A percentile compares a stretch with the other conserved stretches of the same genome.
phyloP scores from a whole-genome alignment of 2,888 invertebrate species.

The Dastarcus helophoroides region DNA sequence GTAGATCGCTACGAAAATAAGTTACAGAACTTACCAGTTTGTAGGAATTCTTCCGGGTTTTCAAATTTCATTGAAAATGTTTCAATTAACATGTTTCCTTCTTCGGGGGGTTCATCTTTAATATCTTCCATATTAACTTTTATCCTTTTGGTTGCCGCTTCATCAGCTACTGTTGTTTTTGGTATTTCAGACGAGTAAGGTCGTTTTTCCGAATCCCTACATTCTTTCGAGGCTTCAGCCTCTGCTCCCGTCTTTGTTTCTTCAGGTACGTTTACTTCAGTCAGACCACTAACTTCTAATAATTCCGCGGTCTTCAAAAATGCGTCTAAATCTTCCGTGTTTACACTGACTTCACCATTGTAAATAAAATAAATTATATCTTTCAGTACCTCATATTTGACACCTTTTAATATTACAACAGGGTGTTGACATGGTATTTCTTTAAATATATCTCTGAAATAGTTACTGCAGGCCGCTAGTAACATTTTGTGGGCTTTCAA shows the following conservation, averaged over 20 bases:
- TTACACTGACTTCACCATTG: slow-evolving; percentile 57
- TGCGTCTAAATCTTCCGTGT: slow-evolving; percentile 49
- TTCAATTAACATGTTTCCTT: too few relatives aligned
- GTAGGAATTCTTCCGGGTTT: too few relatives aligned
- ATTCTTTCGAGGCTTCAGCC: slow-evolving; percentile 24
- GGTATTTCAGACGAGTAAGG: neutral
- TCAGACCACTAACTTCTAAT: slow-evolving; percentile 51
- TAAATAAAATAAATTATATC: slow-evolving; percentile 57
- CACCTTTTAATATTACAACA: slow-evolving; percentile 56
- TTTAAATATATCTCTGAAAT: slow-evolving; percentile 46
- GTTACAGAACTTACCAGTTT: too few relatives aligned
- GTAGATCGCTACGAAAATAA: too few relatives aligned
- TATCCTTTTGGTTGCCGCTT: too few relatives aligned
- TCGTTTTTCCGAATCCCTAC: neutral
- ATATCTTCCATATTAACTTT: too few relatives aligned
- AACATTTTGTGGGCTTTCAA: slow-evolving; percentile 78
- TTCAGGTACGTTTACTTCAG: slow-evolving; percentile 23
- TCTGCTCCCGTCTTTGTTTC: slow-evolving; percentile 36
- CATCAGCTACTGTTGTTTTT: too few relatives aligned
- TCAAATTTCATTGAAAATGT: too few relatives aligned
- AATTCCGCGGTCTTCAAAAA: slow-evolving; percentile 54
- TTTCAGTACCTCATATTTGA: slow-evolving; percentile 50
- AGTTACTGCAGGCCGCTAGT: slow-evolving; percentile 72
- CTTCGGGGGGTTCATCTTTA: too few relatives aligned
- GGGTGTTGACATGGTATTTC: slow-evolving; percentile 60